Conservation (phyloP, 2,797 vertebrate species). For the Acridotheres tristis region DNA sequence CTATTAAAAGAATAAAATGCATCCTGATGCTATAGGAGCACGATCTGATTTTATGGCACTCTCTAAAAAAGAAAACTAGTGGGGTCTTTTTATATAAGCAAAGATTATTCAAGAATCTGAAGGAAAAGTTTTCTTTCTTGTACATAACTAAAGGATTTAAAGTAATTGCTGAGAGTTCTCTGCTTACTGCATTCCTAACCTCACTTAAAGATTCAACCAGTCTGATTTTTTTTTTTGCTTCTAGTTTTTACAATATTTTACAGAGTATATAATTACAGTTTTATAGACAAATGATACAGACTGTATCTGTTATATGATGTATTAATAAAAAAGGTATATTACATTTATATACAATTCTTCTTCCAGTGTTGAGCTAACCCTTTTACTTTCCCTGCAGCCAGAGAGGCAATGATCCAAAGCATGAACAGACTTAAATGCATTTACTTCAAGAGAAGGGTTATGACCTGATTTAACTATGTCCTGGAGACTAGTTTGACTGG, state of each 20-base stretch:
- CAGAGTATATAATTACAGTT: neutral
- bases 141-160: neutral
- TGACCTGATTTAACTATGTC: conserved; percentile 25
- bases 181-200: neutral
- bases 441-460: conserved; percentile 33
- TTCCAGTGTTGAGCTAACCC: neutral
- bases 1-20: neutral
- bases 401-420: conserved; percentile 9
- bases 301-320: neutral
- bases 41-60: neutral
- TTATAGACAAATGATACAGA: neutral
- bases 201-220: neutral
- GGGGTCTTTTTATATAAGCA: neutral
- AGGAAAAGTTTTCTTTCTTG: neutral
- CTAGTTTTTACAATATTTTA: neutral
- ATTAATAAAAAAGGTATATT: neutral
- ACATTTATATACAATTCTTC: neutral
- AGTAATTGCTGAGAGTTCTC: neutral
- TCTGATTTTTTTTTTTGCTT: neutral
- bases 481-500: conserved; percentile 15
- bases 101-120: neutral
- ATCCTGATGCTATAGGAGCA: neutral
- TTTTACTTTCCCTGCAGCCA: neutral
- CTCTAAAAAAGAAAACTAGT: neutral
- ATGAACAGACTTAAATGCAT: neutral